Evolutionary conservation across 2,113 vertebrate genomes (phyloP), one percentile per base, ranked within the genome.

Genomic region (Thamnophis sirtalis): DNA sequence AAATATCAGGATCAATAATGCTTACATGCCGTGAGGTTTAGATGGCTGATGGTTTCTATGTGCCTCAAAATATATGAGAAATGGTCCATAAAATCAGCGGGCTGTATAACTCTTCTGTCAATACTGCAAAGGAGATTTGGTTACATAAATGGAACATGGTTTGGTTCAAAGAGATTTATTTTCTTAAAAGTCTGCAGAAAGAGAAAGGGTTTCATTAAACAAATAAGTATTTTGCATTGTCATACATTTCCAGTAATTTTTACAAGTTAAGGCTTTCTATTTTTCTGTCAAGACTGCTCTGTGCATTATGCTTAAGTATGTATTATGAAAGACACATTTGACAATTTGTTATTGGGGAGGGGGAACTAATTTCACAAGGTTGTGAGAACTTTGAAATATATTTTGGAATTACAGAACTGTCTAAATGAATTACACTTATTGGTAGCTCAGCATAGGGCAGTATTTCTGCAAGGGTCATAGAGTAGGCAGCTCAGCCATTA

Each of bases 51-150:
- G 91, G 94, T 93, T 95, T 88, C 89, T 86, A 95, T 93, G 93
- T 4, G 73, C 87, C 86, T 26, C 84, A 84, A 93, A 94, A 95
- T 93, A 90, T 60, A 56, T 94, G 94, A 88, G 68, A 92, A 93
- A 90, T 91, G 86, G 19, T 38, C 87, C 38, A 90, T 91, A 92
- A 95, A 95, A 91, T 92, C 96, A 91, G 53, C 94, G 91, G 90
- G 90, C 55, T 95, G 49, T 94, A 92, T 91, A 95, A 92, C 51
- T 96, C 91, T 94, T 94, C 54, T 92, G 90, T 91, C 94, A 95
- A 95, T 86, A 63, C 54, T 93, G 91, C 15, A 94, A 90, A 89
- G 92, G 92, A 91, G 93, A 60, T 87, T 92, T 86, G 90, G 87
- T 95, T 95, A 95, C 92, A 53, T 58, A 93, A 92, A 92, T 5